Base-by-base conservation (phyloP, 2,113 vertebrate species). In the Clarias gariepinus region DNA sequence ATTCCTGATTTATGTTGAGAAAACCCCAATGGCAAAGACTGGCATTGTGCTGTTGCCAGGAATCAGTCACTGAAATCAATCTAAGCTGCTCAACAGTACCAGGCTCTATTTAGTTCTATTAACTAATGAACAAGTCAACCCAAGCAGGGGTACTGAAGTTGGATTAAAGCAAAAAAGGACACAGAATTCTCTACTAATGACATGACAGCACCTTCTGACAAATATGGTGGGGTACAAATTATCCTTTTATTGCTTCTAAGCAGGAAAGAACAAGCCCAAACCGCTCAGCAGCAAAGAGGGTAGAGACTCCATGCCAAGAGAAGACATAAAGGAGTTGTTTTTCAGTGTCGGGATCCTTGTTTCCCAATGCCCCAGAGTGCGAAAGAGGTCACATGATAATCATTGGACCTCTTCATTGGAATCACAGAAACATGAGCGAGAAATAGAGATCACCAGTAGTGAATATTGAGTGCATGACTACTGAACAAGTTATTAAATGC, bases 221-320 rank as follows among this genome's bases (percentile, higher is more conserved):
- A 93, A 93, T 92, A 91, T 92, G 93, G 92, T 88, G 91, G 90
- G 91, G 80, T 93, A 91, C 90, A 93, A 93, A 94, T 94, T 90
- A 94, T 91, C 88, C 76, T 90, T 94, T 94, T 92, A 93, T 91
- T 91, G 91, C 88, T 92, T 91, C 91, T 91, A 90, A 92, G 91
- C 89, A 90, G 90, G 88, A 91, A 91, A 92, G 91, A 90, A 92
- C 92, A 91, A 90, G 89, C 87, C 90, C 88, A 33, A 85, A 90
- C 90, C 85, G 85, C 85, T 80, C 76, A 92, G 91, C 36, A 87
- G 88, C 23, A 73, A 55, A 78, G 81, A 41, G 16, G 47, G 63
- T 83, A 83, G n/a, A 21, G 78, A 85, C 83, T 64, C 82, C 87
- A 88, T 90, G 87, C 92, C 90, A 88, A 91, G 88, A 85, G 76